phyloP scores from a whole-genome alignment of 2,113 vertebrate species.

The Aix galericulata region DNA sequence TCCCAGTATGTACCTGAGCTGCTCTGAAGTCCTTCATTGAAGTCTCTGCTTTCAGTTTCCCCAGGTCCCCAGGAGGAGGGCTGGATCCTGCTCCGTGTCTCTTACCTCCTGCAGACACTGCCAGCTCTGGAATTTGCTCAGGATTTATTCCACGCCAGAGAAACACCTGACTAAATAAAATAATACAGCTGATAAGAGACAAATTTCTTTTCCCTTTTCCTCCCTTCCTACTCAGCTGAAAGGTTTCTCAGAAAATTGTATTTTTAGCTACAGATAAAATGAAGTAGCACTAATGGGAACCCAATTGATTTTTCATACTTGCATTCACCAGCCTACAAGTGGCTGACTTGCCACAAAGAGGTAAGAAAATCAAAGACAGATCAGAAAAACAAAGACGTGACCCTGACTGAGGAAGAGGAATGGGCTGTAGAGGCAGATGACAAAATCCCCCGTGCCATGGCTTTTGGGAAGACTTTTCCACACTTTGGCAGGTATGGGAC shows the following conservation, averaged over 20 bases:
- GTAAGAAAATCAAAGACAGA: neutral
- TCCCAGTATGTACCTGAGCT: neutral
- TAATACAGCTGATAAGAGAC: neutral
- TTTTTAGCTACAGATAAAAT: neutral
- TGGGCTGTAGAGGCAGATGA: accelerated
- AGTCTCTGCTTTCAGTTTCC: neutral
- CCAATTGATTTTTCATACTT: neutral
- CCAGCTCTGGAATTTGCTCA: neutral
- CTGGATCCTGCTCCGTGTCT: neutral
- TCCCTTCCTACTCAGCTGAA: neutral
- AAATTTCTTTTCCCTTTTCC: neutral
- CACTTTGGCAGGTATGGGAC: neutral
- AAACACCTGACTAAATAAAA: neutral
- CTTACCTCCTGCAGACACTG: neutral
- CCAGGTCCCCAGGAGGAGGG: accelerated
- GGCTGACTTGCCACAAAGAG: neutral
- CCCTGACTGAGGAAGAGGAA: neutral
- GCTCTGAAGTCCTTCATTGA: neutral
- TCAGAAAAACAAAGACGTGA: neutral
- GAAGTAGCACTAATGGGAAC: neutral
- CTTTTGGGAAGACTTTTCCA: neutral
- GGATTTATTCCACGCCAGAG: neutral
- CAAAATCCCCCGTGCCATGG: neutral
- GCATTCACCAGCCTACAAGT: neutral
- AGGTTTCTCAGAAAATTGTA: neutral